phyloP scores from a whole-genome alignment of 2,888 invertebrate genomes.

The Cephus sareptanus region DNA sequence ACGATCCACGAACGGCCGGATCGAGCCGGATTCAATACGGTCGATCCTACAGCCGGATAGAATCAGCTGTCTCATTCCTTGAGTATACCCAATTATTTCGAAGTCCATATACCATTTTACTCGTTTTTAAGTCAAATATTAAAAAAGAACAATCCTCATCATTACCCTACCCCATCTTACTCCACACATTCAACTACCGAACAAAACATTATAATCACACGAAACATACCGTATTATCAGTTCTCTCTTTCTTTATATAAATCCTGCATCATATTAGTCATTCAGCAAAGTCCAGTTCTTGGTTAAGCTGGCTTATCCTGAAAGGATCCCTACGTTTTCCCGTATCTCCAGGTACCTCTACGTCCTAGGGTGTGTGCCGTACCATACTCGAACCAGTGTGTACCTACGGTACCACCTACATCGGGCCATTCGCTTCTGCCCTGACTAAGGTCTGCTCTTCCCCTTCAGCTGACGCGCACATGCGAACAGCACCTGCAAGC shows the following conservation, averaged over 20 bases:
- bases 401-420: slow-evolving; percentile 34
- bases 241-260: background rate
- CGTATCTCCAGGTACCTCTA: background rate
- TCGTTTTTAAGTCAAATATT: background rate
- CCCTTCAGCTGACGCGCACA: slow-evolving; percentile 25
- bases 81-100: background rate
- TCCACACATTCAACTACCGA: background rate
- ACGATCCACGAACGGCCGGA: slow-evolving; percentile 35
- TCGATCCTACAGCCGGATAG: slow-evolving; percentile 21
- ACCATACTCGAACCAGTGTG: slow-evolving; percentile 9
- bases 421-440: slow-evolving; percentile 34
- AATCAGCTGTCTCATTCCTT: background rate
- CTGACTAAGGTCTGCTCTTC: slow-evolving; percentile 26
- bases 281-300: background rate
- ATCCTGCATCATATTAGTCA: background rate
- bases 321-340: background rate
- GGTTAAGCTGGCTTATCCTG: background rate
- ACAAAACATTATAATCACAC: background rate
- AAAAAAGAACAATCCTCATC: background rate
- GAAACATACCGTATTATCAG: background rate
- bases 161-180: background rate
- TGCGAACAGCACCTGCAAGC: slow-evolving; percentile 14
- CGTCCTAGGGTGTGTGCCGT: background rate
- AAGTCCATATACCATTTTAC: background rate
- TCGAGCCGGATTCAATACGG: slow-evolving; percentile 39